A percentile compares a stretch with the other conserved stretches of the same genome.
Evolutionary conservation across 2,888 invertebrate genomes (phyloP).

Genomic region (Megalurothrips usitatus): DNA sequence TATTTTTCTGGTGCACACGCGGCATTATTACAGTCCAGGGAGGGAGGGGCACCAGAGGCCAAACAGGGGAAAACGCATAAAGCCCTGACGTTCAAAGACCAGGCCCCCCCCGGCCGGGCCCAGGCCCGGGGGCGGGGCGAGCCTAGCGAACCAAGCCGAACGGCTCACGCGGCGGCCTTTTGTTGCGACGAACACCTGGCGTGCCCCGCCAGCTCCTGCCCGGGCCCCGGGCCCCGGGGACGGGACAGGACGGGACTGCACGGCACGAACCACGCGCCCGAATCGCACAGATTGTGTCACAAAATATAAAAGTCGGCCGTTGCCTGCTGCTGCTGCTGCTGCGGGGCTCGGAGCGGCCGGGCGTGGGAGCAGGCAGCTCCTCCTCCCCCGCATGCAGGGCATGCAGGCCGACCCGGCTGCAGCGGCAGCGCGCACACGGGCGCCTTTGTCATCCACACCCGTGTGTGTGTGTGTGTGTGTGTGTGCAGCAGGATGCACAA

Average conservation of each 20-base stretch:
- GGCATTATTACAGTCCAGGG: no score
- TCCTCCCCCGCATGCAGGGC: not conserved
- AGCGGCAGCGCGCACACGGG: not conserved
- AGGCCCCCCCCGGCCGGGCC: no score
- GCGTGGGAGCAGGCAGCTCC: not conserved
- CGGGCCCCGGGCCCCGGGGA: not conserved
- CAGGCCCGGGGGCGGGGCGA: no score
- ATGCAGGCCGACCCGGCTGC: no score
- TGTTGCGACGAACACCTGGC: constrained; percentile 8
- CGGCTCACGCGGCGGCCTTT: not conserved
- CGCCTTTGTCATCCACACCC: not conserved
- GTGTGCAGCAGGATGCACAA: not conserved
- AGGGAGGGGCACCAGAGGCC: no score
- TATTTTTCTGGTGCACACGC: no score
- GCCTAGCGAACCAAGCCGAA: no score
- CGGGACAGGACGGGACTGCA: not conserved
- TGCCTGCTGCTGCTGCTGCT: not conserved
- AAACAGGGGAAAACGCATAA: no score
- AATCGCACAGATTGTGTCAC: constrained; percentile 21
- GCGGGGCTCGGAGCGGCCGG: not conserved
- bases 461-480: no score
- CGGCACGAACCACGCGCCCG: not conserved
- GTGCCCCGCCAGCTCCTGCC: not conserved
- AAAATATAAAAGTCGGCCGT: constrained; percentile 19
- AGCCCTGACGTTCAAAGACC: no score